Conservation (phyloP, 2,113 vertebrate genomes). For the Peromyscus californicus region DNA sequence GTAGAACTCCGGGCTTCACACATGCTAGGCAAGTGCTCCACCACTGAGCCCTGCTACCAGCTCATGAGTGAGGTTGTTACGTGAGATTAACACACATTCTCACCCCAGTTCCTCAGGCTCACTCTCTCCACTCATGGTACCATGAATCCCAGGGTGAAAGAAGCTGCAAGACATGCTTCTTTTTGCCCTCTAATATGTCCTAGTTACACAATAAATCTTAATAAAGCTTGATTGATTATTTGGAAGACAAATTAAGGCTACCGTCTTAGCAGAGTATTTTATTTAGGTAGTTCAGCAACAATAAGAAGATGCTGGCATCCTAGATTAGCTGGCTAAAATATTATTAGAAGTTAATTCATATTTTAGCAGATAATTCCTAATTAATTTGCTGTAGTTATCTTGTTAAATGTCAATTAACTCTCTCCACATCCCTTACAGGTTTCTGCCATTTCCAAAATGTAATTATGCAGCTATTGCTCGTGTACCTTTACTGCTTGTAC, state of each 20-base stretch:
- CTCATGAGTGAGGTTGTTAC: background rate
- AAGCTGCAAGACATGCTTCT: background rate
- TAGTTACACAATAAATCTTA: conserved; percentile 57
- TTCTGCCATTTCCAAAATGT: conserved; percentile 88
- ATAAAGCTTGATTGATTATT: conserved; percentile 74
- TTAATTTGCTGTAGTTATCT: conserved; percentile 90
- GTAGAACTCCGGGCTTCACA: background rate
- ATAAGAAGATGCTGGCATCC: conserved; percentile 75
- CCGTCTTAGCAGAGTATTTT: conserved; percentile 78
- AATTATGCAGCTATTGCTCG: conserved; percentile 88
- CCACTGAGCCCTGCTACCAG: too few relatives aligned
- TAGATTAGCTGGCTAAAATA: conserved; percentile 86
- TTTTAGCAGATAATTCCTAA: conserved; percentile 91
- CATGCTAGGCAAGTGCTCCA: background rate
- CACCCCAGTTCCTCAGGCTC: background rate
- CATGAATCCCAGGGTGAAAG: background rate
- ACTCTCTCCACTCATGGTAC: background rate
- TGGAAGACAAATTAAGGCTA: conserved; percentile 83
- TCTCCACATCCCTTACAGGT: conserved; percentile 87
- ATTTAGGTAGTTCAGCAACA: conserved; percentile 84
- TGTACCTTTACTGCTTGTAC: conserved; percentile 85
- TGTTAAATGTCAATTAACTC: conserved; percentile 92
- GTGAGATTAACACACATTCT: background rate
- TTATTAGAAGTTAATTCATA: conserved; percentile 90
- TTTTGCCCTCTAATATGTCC: background rate